Evolutionary conservation across 2,797 vertebrate species (phyloP).

Genomic region (Cossypha heuglini): DNA sequence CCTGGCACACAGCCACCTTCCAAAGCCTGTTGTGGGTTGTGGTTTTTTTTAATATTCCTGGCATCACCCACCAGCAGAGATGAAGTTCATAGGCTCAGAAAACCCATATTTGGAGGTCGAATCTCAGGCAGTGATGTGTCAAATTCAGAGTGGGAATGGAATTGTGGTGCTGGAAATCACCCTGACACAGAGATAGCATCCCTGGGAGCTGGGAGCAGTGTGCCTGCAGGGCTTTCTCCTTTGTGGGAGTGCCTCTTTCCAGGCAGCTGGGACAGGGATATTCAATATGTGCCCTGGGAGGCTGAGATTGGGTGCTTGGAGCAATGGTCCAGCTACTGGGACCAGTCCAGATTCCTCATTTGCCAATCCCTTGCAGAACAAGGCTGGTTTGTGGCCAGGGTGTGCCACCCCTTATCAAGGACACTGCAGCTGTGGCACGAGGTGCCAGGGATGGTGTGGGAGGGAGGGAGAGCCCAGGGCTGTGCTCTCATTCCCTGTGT

Average conservation of each 20-base stretch:
- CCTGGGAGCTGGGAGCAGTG: background rate
- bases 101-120: background rate
- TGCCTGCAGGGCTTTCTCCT: background rate
- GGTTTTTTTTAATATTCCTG: background rate
- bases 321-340: background rate
- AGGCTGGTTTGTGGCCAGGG: background rate
- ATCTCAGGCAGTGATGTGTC: background rate
- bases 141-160: background rate
- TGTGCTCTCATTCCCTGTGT: background rate
- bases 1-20: background rate
- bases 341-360: background rate
- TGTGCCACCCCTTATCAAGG: background rate
- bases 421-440: background rate
- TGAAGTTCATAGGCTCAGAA: background rate
- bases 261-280: background rate
- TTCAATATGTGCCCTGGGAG: background rate
- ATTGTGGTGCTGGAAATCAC: background rate
- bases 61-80: background rate
- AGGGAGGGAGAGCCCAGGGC: background rate
- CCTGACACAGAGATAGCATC: background rate
- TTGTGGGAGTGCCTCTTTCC: background rate
- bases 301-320: background rate
- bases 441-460: background rate
- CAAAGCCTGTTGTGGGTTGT: background rate
- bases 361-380: background rate